These are phyloP conservation scores for Thymelicus lineola DNA, from an alignment of 2,888 invertebrate genomes.

Conservation along the genomic window DNA sequence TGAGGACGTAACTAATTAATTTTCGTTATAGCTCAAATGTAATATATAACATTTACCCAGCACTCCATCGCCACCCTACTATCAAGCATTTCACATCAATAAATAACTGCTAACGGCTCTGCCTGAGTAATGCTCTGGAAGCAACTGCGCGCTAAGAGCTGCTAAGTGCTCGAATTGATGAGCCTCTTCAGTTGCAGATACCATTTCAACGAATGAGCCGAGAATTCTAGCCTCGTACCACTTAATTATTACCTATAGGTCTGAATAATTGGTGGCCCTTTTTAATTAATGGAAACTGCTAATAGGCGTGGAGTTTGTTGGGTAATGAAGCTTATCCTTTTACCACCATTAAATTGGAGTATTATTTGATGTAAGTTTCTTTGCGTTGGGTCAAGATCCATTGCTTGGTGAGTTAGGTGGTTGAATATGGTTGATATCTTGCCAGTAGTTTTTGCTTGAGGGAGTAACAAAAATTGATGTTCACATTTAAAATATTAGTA, in stretches of 20 bases:
- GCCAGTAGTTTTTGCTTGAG: too few species aligned
- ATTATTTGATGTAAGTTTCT: too few species aligned
- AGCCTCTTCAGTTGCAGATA: conserved; percentile 8
- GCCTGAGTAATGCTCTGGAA: conserved; percentile 37
- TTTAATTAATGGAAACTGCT: conserved; percentile 7
- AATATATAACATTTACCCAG: not conserved
- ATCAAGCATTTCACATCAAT: conserved; percentile 40
- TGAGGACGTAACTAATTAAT: not conserved
- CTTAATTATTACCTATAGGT: conserved; percentile 10
- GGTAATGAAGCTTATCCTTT: not conserved
- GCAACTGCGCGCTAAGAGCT: conserved; percentile 17
- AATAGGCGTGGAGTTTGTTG: not conserved
- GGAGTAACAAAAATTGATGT: too few species aligned
- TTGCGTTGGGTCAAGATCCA: too few species aligned
- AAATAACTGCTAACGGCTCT: conserved; percentile 23
- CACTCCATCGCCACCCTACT: conserved; percentile 9
- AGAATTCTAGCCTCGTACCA: not conserved
- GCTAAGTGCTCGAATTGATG: conserved; percentile 27
- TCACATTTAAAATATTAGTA: too few species aligned
- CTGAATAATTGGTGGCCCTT: conserved; percentile 6
- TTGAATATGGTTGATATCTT: too few species aligned
- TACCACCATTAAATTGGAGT: too few species aligned
- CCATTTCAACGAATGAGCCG: conserved; percentile 13
- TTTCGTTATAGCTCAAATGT: not conserved
- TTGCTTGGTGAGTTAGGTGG: too few species aligned